Percentiles rank a stretch among this genome's conserved stretches.
phyloP scores from a whole-genome alignment of 2,113 vertebrate species.

The Deroptyus accipitrinus region DNA sequence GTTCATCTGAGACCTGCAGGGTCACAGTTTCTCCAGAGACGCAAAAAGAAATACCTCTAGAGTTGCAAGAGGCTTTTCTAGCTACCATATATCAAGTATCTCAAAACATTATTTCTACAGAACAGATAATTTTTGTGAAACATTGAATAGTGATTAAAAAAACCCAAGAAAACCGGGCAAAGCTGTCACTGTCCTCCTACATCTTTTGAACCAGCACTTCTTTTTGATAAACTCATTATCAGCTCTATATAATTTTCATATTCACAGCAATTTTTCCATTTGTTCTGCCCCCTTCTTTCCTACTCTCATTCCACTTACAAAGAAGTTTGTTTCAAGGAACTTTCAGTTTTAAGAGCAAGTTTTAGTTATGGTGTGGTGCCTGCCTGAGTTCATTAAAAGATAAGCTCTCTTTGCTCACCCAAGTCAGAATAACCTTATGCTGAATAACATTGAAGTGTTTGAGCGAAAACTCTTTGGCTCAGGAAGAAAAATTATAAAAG shows the following conservation, averaged over 20 bases:
- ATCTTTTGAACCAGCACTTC: constrained; percentile 49
- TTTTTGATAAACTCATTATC: constrained; percentile 42
- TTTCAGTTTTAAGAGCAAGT: background rate
- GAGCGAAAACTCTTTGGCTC: background rate
- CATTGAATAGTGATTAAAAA: constrained; percentile 1
- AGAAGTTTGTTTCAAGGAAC: background rate
- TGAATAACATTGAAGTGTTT: background rate
- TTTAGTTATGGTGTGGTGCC: background rate
- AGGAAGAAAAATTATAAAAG: background rate
- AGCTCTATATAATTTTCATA: constrained; percentile 9
- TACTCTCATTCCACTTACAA: background rate
- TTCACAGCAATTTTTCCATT: constrained; percentile 15
- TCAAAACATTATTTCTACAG: background rate
- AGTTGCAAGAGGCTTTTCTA: background rate
- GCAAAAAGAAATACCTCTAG: background rate
- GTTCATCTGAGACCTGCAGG: background rate
- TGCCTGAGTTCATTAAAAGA: background rate
- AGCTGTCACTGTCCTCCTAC: constrained; percentile 49
- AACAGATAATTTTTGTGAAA: constrained; percentile 10
- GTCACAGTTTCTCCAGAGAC: background rate
- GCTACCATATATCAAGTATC: background rate
- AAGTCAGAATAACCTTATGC: background rate
- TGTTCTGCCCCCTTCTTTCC: constrained; percentile 22
- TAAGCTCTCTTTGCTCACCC: background rate
- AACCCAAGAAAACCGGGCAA: constrained; percentile 6